These are phyloP conservation scores for Myzus persicae DNA, from an alignment of 1,140 invertebrate genomes.

Conservation along the genomic window DNA sequence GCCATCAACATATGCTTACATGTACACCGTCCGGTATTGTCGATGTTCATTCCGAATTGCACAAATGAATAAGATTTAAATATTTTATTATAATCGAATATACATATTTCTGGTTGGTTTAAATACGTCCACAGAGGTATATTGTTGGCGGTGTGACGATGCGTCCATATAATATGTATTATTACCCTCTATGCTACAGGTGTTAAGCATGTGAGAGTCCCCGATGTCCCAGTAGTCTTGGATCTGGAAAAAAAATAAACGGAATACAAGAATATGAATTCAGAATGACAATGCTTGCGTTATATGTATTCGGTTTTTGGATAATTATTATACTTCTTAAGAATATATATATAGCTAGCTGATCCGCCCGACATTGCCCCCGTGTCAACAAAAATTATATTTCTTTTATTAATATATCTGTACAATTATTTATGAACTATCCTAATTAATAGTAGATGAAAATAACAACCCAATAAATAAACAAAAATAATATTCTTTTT, in stretches of 20 bases:
- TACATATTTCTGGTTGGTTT: background rate
- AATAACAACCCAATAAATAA: no score
- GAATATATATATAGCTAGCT: background rate
- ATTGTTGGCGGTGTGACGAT: background rate
- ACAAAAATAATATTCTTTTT: no score
- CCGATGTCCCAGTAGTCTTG: background rate
- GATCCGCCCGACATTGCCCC: no score
- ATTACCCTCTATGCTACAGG: background rate
- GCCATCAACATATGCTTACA: background rate
- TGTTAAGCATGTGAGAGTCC: background rate
- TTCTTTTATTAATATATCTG: no score
- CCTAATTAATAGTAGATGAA: no score
- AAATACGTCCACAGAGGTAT: background rate
- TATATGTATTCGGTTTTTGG: background rate
- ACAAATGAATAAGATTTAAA: background rate
- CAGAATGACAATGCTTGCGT: background rate
- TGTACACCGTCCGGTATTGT: background rate
- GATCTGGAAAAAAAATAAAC: background rate
- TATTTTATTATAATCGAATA: background rate
- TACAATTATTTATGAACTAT: no score
- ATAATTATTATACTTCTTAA: background rate
- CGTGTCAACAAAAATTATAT: no score
- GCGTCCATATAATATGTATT: background rate
- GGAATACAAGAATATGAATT: conserved; percentile 1
- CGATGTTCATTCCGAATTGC: background rate